A percentile compares a stretch with the other conserved stretches of the same genome.
These are phyloP conservation scores for Lasioglossum morio DNA, from an alignment of 2,888 invertebrate genomes.

Conservation along the genomic window DNA sequence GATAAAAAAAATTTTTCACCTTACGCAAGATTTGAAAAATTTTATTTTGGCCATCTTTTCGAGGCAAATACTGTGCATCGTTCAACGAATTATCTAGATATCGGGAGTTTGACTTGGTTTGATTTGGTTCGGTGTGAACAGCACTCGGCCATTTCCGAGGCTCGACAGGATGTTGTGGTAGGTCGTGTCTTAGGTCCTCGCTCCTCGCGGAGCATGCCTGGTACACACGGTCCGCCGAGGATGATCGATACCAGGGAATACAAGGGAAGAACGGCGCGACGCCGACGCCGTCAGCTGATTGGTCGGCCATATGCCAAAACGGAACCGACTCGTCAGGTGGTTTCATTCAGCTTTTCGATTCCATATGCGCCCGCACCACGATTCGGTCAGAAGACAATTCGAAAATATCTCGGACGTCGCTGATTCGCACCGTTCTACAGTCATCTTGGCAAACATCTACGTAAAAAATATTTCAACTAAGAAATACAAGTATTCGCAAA, in stretches of 20 bases:
- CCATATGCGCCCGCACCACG: not conserved
- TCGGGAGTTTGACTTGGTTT: not conserved
- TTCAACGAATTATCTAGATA: not conserved
- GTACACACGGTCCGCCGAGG: slow-evolving; percentile 11
- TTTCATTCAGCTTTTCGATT: slow-evolving; percentile 76
- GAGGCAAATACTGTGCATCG: too few relatives aligned
- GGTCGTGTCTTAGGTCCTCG: slow-evolving; percentile 41
- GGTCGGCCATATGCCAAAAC: slow-evolving; percentile 66
- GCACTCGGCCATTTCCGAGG: slow-evolving; percentile 26
- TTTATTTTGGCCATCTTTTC: too few relatives aligned
- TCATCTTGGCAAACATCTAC: too few relatives aligned
- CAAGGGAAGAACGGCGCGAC: not conserved
- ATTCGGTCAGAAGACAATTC: not conserved
- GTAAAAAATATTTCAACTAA: too few relatives aligned
- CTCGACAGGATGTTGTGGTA: slow-evolving; percentile 49
- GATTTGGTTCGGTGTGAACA: not conserved
- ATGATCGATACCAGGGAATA: slow-evolving; percentile 53
- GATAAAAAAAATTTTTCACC: too few relatives aligned
- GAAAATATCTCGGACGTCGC: not conserved
- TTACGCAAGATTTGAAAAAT: too few relatives aligned
- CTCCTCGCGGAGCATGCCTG: slow-evolving; percentile 49
- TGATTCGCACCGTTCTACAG: too few relatives aligned
- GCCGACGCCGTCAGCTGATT: slow-evolving; percentile 66
- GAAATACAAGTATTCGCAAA: too few relatives aligned
- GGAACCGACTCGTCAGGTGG: slow-evolving; percentile 59